Conservation (phyloP, 2,888 invertebrate genomes). For the Lepidocyrtoides sp. region DNA sequence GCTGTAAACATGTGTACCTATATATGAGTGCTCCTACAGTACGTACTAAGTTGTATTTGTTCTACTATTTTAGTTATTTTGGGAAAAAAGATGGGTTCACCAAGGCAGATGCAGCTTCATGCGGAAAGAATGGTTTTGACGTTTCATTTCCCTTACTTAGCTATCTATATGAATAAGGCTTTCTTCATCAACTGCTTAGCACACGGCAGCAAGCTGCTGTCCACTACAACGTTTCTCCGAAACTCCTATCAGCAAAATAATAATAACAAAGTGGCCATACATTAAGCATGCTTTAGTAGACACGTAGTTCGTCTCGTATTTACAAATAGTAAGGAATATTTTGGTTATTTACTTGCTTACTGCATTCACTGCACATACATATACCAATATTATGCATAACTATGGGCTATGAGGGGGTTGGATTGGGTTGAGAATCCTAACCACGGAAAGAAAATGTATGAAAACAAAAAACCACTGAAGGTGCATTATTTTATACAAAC, state of each 20-base stretch:
- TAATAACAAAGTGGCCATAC: constrained; percentile 34
- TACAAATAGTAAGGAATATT: background rate
- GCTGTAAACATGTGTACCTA: background rate
- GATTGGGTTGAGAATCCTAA: background rate
- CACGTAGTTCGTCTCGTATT: background rate
- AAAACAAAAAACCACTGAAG: no score
- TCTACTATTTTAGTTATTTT: constrained; percentile 40
- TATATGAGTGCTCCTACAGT: background rate
- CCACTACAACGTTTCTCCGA: no score
- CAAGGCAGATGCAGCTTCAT: constrained; percentile 69
- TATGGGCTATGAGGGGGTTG: background rate
- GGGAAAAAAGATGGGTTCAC: constrained; percentile 26
- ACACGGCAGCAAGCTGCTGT: constrained; percentile 74
- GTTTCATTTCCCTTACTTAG: constrained; percentile 72
- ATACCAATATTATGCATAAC: no score
- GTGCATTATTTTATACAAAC: no score
- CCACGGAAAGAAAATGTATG: no score
- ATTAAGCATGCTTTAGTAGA: constrained; percentile 16
- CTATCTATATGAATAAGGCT: constrained; percentile 41
- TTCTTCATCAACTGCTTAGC: constrained; percentile 63
- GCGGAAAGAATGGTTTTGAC: constrained; percentile 72
- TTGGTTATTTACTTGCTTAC: no score
- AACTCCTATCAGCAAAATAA: background rate
- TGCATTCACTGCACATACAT: no score
- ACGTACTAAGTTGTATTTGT: background rate